Percentiles rank a stretch among this genome's conserved stretches.
Conservation (phyloP, 2,113 vertebrate genomes). For the Pomatorhinus ruficollis region DNA sequence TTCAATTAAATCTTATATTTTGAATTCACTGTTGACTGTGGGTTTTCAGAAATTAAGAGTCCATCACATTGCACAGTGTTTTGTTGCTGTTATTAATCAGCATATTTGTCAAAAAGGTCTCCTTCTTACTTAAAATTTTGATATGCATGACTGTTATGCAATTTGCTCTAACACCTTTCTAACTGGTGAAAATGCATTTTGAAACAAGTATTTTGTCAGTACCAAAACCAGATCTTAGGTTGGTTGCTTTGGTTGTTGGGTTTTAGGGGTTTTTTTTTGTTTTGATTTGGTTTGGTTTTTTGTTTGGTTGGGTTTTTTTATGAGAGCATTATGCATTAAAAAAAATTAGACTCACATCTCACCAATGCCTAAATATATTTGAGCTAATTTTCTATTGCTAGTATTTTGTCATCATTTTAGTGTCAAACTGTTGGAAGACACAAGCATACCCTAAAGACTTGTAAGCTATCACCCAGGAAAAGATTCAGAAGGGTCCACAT, state of each 20-base stretch:
- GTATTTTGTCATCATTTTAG: not conserved
- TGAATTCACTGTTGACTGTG: not conserved
- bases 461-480: not conserved
- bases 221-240: not conserved
- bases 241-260: not conserved
- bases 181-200: not conserved
- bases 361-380: not conserved
- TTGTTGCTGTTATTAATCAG: not conserved
- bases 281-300: not conserved
- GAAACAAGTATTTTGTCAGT: not conserved
- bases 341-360: not conserved
- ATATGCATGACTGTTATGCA: not conserved
- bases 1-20: not conserved
- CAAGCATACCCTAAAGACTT: not conserved
- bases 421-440: not conserved
- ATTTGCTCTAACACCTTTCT: not conserved
- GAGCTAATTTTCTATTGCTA: not conserved
- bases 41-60: not conserved
- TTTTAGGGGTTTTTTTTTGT: not conserved
- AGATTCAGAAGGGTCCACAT: not conserved
- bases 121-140: not conserved
- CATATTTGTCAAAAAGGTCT: not conserved
- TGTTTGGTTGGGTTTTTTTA: not conserved
- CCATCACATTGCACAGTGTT: rapidly evolving
- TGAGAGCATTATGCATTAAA: not conserved